phyloP scores from a whole-genome alignment of 2,113 vertebrate species.

The Cromileptes altivelis region DNA sequence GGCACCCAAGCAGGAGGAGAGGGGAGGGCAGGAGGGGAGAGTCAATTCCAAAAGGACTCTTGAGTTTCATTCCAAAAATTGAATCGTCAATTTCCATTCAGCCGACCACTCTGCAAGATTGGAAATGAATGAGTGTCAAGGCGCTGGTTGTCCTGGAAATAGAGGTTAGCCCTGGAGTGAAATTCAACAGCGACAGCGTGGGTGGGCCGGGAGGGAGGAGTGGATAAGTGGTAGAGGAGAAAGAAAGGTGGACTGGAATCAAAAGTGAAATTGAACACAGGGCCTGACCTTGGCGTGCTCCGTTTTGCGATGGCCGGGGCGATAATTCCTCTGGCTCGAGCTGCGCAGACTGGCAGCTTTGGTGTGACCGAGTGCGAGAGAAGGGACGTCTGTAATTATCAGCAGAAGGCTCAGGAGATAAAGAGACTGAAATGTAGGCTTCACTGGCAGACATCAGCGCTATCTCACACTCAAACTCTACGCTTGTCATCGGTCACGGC shows the following conservation, averaged over 20 bases:
- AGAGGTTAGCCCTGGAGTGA: slow-evolving; percentile 66
- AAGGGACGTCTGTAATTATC: slow-evolving; percentile 79
- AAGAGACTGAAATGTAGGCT: slow-evolving; percentile 67
- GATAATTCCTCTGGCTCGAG: slow-evolving; percentile 74
- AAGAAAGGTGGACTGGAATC: slow-evolving; percentile 76
- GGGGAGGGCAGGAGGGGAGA: slow-evolving; percentile 16
- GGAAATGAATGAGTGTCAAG: slow-evolving; percentile 77
- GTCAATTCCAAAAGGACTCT: slow-evolving; percentile 75
- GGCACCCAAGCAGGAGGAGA: slow-evolving; percentile 35
- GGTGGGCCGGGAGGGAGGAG: slow-evolving; percentile 54
- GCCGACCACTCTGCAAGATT: slow-evolving; percentile 67
- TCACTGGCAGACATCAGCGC: slow-evolving; percentile 61
- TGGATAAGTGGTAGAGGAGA: slow-evolving; percentile 70
- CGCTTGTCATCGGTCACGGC: slow-evolving; percentile 22
- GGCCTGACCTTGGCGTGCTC: slow-evolving; percentile 78
- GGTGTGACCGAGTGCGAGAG: slow-evolving; percentile 54
- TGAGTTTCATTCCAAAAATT: slow-evolving; percentile 78
- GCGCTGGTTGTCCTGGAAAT: slow-evolving; percentile 70
- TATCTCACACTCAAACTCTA: slow-evolving; percentile 60
- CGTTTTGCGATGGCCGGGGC: slow-evolving; percentile 65
- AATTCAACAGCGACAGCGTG: slow-evolving; percentile 57
- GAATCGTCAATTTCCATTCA: slow-evolving; percentile 81
- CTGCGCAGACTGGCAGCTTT: slow-evolving; percentile 59
- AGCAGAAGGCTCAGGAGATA: slow-evolving; percentile 79
- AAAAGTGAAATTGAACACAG: slow-evolving; percentile 81